Evolutionary conservation across 2,797 vertebrate species (phyloP).

Genomic region (Basileuterus tristriatus): DNA sequence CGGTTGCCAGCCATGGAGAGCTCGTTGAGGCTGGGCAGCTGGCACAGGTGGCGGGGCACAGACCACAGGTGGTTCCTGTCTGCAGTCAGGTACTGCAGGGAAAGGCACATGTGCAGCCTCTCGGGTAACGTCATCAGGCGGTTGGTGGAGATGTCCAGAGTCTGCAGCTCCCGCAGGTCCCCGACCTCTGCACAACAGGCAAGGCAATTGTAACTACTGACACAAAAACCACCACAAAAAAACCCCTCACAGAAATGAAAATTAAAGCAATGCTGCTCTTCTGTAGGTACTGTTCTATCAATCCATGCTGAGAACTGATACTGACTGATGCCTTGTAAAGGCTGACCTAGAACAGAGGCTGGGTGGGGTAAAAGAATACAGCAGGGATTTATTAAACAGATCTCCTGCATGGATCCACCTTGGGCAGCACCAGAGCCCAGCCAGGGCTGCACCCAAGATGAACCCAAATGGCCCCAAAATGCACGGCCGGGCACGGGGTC

Average conservation of each 20-base stretch:
- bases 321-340: background rate
- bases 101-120: conserved; percentile 88
- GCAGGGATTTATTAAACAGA: background rate
- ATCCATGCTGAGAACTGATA: background rate
- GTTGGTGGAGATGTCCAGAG: conserved; percentile 93
- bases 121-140: conserved; percentile 87
- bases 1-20: conserved; percentile 95
- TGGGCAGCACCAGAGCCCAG: background rate
- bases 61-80: conserved; percentile 89
- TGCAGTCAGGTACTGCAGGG: conserved; percentile 91
- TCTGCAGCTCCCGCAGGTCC: conserved; percentile 91
- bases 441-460: background rate
- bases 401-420: background rate
- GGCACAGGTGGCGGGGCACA: conserved; percentile 92
- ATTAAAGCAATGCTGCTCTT: background rate
- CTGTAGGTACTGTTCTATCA: background rate
- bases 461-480: background rate
- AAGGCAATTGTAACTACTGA: background rate
- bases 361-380: background rate
- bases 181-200: conserved; percentile 85
- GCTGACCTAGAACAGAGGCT: background rate
- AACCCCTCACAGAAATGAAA: accelerated
- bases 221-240: background rate
- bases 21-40: conserved; percentile 93
- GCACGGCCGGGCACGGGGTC: accelerated